Evolutionary conservation across 2,888 invertebrate species (phyloP).

Genomic region (Leistus spinibarbis): DNA sequence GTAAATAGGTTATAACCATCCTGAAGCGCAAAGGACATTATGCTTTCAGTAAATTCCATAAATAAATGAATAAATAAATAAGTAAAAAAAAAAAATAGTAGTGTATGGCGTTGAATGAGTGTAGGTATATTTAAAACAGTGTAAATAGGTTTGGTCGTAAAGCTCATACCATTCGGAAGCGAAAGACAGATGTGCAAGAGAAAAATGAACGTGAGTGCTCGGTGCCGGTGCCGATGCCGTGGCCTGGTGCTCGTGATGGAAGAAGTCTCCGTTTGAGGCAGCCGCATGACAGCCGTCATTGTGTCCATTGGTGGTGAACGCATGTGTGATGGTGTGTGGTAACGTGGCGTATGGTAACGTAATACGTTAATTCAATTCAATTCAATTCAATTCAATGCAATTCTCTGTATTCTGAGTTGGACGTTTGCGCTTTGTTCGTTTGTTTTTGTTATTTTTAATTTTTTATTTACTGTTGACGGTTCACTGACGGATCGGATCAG

Average conservation of each 20-base stretch:
- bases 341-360: slow-evolving; percentile 16
- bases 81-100: neutral
- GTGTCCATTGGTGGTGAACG: slow-evolving; percentile 31
- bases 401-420: neutral
- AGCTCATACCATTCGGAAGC: slow-evolving; percentile 57
- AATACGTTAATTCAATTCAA: too few relatives aligned
- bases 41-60: slow-evolving; percentile 9
- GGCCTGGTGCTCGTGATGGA: slow-evolving; percentile 55
- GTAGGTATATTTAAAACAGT: neutral
- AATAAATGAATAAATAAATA: neutral
- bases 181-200: slow-evolving; percentile 58
- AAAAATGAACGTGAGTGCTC: slow-evolving; percentile 57
- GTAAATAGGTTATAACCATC: slow-evolving; percentile 23
- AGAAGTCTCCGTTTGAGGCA: slow-evolving; percentile 51
- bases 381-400: too few relatives aligned
- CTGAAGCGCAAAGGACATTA: neutral
- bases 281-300: slow-evolving; percentile 41
- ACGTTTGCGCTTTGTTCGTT: neutral
- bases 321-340: slow-evolving; percentile 31
- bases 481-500: neutral
- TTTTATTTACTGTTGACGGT: neutral
- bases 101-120: neutral
- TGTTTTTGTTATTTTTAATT: neutral
- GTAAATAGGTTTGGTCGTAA: neutral
- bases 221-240: slow-evolving; percentile 55